Conservation (phyloP, 2,113 vertebrate genomes). For the Cottus gobio region DNA sequence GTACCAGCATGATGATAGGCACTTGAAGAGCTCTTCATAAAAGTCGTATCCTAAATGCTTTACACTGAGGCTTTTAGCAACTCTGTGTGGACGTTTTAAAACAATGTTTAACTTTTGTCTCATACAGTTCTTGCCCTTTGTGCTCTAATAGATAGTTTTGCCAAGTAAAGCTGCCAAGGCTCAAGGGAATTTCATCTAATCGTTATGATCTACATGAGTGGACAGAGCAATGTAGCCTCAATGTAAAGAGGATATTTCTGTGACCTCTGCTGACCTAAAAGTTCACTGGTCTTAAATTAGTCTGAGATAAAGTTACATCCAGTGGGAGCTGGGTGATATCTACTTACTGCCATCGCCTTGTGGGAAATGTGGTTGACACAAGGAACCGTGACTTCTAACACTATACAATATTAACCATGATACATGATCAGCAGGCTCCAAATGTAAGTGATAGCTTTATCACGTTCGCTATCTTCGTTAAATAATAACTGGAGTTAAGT, state of each 20-base stretch:
- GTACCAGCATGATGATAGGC: slow-evolving; percentile 58
- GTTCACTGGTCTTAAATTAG: slow-evolving; percentile 67
- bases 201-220: slow-evolving; percentile 67
- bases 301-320: slow-evolving; percentile 70
- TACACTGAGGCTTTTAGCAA: slow-evolving; percentile 32
- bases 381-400: slow-evolving; percentile 43
- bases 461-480: slow-evolving; percentile 39
- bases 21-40: slow-evolving; percentile 65
- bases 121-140: slow-evolving; percentile 33
- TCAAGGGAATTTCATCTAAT: slow-evolving; percentile 64
- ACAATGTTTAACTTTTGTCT: slow-evolving; percentile 60
- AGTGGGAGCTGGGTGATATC: slow-evolving; percentile 62
- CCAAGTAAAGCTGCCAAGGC: slow-evolving; percentile 52
- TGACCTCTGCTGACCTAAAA: slow-evolving; percentile 68
- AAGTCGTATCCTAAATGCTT: slow-evolving; percentile 61
- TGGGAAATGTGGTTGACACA: slow-evolving; percentile 54
- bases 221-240: slow-evolving; percentile 61
- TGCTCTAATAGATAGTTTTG: slow-evolving; percentile 13
- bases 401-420: slow-evolving; percentile 34
- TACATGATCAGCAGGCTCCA: slow-evolving; percentile 34
- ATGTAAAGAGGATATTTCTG: slow-evolving; percentile 57
- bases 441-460: slow-evolving; percentile 50
- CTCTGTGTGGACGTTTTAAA: slow-evolving; percentile 51
- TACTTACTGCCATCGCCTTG: slow-evolving; percentile 60
- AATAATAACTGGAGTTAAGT: slow-evolving; percentile 43